phyloP scores from a whole-genome alignment of 64 coral and sea anemone genomes.

The Pachyseris speciosa region DNA sequence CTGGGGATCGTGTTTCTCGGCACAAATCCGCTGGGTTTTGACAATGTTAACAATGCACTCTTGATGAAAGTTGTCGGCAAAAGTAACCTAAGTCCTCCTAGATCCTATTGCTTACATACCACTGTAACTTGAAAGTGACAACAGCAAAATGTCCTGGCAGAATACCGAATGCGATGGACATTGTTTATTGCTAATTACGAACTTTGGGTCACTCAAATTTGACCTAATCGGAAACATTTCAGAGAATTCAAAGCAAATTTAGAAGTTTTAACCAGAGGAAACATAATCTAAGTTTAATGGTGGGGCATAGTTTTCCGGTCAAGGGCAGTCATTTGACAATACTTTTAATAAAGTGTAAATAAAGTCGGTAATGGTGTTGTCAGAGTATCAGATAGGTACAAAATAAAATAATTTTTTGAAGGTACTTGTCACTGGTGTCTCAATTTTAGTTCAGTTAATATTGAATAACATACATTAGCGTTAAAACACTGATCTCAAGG shows the following conservation, averaged over 20 bases:
- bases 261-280: neutral
- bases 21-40: neutral
- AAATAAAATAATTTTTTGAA: neutral
- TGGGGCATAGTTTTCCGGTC: slow-evolving; percentile 4
- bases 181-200: neutral
- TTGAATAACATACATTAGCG: neutral
- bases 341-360: neutral
- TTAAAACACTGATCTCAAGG: neutral
- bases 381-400: neutral
- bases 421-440: neutral
- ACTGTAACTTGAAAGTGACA: neutral
- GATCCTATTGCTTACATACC: neutral
- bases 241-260: neutral
- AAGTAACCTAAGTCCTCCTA: neutral
- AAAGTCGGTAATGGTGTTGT: neutral
- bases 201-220: slow-evolving; percentile 1
- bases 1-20: slow-evolving; percentile 31
- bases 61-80: neutral
- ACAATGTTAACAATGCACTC: neutral
- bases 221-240: neutral
- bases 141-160: neutral
- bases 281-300: slow-evolving; percentile 8
- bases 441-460: neutral
- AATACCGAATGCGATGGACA: neutral
- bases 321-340: neutral